Conservation (phyloP, 2,888 invertebrate genomes). For the Cyclophora albipunctata region DNA sequence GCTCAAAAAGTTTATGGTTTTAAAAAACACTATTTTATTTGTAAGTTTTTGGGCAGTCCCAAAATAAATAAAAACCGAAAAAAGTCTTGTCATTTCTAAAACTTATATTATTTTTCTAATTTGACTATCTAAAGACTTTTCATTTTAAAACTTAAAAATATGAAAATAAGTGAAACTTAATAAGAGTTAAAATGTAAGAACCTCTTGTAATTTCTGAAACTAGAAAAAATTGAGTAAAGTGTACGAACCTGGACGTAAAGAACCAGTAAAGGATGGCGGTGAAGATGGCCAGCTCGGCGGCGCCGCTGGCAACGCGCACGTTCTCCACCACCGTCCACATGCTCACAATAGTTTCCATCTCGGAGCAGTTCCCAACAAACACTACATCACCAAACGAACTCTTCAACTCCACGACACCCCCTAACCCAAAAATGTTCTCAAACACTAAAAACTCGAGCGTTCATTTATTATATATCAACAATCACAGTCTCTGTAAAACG, state of each 20-base stretch:
- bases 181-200: too few relatives aligned
- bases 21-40: too few relatives aligned
- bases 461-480: not conserved
- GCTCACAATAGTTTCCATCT: slow-evolving; percentile 65
- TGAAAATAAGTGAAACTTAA: too few relatives aligned
- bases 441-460: slow-evolving; percentile 5
- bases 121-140: too few relatives aligned
- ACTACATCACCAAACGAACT: slow-evolving; percentile 50
- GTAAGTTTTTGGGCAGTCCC: too few relatives aligned
- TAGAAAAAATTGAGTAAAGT: too few relatives aligned
- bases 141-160: too few relatives aligned
- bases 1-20: too few relatives aligned
- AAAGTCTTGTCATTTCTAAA: too few relatives aligned
- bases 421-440: slow-evolving; percentile 41
- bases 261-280: slow-evolving; percentile 78
- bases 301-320: slow-evolving; percentile 72
- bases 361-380: slow-evolving; percentile 32
- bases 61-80: too few relatives aligned
- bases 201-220: too few relatives aligned
- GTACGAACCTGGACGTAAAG: slow-evolving; percentile 73
- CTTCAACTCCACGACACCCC: slow-evolving; percentile 34
- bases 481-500: slow-evolving; percentile 15
- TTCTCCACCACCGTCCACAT: slow-evolving; percentile 69
- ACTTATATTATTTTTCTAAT: too few relatives aligned
- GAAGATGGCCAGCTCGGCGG: slow-evolving; percentile 77